Conservation (phyloP, 2,888 invertebrate species). For the Eupithecia inturbata region DNA sequence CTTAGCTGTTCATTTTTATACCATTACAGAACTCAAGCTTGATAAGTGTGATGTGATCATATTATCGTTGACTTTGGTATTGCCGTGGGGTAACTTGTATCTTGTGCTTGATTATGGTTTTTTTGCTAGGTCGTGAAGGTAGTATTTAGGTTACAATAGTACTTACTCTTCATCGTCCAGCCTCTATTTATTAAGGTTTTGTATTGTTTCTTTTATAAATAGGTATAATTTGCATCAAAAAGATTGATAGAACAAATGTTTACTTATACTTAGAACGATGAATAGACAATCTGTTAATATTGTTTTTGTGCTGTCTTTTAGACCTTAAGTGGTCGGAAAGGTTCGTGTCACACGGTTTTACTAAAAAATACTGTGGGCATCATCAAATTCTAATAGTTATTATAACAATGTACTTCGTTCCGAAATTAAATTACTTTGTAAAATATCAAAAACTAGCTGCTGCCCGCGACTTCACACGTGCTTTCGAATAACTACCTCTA, state of each 20-base stretch:
- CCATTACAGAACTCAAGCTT: constrained; percentile 20
- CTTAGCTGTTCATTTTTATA: constrained; percentile 35
- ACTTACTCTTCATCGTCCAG: not conserved
- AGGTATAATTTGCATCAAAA: not conserved
- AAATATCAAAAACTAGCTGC: too few species aligned
- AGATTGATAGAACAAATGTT: not conserved
- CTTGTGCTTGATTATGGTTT: not conserved
- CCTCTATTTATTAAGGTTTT: not conserved
- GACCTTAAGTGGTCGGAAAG: not conserved
- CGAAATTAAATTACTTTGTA: too few species aligned
- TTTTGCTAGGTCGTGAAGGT: not conserved
- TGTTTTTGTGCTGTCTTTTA: too few species aligned
- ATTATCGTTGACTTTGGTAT: constrained; percentile 16
- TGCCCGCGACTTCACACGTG: too few species aligned
- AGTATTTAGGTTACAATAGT: not conserved
- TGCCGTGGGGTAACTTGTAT: constrained; percentile 12
- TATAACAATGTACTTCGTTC: too few species aligned
- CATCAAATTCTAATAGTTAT: too few species aligned
- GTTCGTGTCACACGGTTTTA: too few species aligned
- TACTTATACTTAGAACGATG: not conserved
- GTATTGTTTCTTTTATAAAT: not conserved
- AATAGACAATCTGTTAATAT: too few species aligned
- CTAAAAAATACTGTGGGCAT: too few species aligned
- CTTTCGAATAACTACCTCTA: too few species aligned
- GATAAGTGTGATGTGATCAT: constrained; percentile 25